Conservation (phyloP, 2,113 vertebrate species). For the Sylvicapra grimmia region DNA sequence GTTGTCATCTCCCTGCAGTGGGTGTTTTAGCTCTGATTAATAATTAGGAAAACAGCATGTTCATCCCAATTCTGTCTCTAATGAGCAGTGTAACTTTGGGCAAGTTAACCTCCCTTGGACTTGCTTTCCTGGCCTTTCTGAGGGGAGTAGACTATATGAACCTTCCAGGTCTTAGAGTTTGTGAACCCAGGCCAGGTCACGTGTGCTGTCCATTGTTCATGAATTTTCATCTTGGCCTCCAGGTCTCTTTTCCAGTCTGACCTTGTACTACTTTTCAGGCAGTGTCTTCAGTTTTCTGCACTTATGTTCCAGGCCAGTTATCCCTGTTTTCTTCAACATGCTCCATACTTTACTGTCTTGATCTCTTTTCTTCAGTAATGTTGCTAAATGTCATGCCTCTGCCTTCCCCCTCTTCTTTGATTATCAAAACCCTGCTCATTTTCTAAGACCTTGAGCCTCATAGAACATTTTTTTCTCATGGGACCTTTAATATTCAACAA, state of each 20-base stretch:
- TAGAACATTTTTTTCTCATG: background rate
- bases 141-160: background rate
- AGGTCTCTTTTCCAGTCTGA: background rate
- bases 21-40: background rate
- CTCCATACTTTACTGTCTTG: background rate
- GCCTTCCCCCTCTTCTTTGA: background rate
- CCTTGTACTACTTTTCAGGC: background rate
- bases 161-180: background rate
- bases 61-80: background rate
- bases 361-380: background rate
- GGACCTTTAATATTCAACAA: background rate
- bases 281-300: background rate
- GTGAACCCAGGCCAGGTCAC: background rate
- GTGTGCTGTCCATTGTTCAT: background rate
- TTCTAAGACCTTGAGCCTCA: background rate
- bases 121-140: background rate
- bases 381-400: background rate
- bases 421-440: background rate
- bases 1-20: background rate
- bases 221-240: background rate
- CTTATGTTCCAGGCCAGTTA: background rate
- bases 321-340: background rate
- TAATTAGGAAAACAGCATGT: background rate
- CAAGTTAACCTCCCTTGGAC: background rate
- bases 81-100: background rate